Evolutionary conservation across 37 sponge, comb jelly and placozoan genomes (phyloP), one percentile per base, ranked within the genome.

Genomic region (Spongia lamella): DNA sequence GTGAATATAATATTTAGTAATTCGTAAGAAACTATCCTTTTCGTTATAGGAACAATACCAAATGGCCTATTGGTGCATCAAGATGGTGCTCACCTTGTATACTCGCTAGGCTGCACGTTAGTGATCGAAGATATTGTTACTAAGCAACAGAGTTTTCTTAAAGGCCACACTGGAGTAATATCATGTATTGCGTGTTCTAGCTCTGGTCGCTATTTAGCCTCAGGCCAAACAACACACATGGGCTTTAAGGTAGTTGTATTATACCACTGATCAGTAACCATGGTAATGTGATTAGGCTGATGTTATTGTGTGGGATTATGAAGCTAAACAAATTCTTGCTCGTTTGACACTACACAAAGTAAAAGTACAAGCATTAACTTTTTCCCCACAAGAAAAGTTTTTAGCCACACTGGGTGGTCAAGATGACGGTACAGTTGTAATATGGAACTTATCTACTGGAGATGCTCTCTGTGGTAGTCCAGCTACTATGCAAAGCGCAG

Each of bases 161-260:
- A 67, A 6, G 98, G 98, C 14, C 98, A 97, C 78, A 84, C 88
- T 9, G 82, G 92, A 80, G 77, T 85, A 43, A 79, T 97, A 14
- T 92, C 93, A n/a, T 94, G 95, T 56, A 35, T 97, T 6, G 83
- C 93, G 26, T 84, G 93, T 55, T 92, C 94, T 30, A 61, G 70
- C 20, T 86, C 88, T 3, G 96, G 96, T 14, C 14, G 53, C 14
- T 96, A 79, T 58, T 55, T 96, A 1, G 96, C 93, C 7, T 96
- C 96, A 29, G 96, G 96, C 0, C 96, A 96, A 73, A 79, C 89
- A 9, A 94, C 98, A 0, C 88, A 91, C 90, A 97, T 97, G 98
- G 98, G 98, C 15, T 97, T 97, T 86, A 94, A 91, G 55, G 83
- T 82, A 39, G 6, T n/a, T 35, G 6, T 9, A 1, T 31, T 27